These are phyloP conservation scores for Acromyrmex heyeri DNA, from an alignment of 1,140 invertebrate species.

Conservation along the genomic window DNA sequence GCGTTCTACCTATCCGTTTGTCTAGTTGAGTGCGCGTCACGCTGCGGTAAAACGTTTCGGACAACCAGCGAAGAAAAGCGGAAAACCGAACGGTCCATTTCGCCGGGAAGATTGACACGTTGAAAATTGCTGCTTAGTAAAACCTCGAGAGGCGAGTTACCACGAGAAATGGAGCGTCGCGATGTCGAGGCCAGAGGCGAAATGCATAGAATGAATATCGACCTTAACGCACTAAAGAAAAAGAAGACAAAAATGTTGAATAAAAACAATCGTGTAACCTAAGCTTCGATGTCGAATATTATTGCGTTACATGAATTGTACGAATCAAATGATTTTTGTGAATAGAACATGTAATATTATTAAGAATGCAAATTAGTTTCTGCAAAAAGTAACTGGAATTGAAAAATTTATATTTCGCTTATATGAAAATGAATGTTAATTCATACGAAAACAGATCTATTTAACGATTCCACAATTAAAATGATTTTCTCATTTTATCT, in stretches of 20 bases:
- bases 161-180: constrained; percentile 17
- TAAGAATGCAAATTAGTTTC: not conserved
- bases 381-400: too few relatives aligned
- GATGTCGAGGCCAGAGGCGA: constrained; percentile 14
- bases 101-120: constrained; percentile 46
- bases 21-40: constrained; percentile 13
- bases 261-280: constrained; percentile 20
- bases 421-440: too few relatives aligned
- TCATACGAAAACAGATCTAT: too few relatives aligned
- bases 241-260: constrained; percentile 1
- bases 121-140: constrained; percentile 55
- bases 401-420: too few relatives aligned
- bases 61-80: not conserved
- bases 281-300: not conserved
- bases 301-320: not conserved
- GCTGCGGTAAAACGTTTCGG: constrained; percentile 14
- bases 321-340: not conserved
- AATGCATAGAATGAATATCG: constrained; percentile 35
- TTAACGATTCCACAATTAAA: too few relatives aligned
- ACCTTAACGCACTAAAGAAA: constrained; percentile 9
- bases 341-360: not conserved
- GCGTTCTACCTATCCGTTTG: not conserved
- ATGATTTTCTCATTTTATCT: too few relatives aligned
- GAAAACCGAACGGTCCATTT: constrained; percentile 40
- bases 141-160: constrained; percentile 18